Conservation (phyloP, 2,113 vertebrate species). For the Galeopterus variegatus region DNA sequence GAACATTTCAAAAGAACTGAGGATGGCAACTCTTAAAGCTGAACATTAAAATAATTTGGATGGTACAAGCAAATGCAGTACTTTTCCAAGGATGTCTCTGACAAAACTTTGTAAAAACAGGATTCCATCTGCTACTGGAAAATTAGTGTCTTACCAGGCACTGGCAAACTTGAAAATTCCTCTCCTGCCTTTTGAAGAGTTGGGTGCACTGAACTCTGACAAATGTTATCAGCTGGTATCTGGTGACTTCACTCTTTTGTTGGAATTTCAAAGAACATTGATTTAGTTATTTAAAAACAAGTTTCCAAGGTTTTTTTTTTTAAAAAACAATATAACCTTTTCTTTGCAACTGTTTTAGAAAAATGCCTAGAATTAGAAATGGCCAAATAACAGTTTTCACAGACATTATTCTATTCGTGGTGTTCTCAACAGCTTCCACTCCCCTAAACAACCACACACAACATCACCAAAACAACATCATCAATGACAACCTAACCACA, state of each 20-base stretch:
- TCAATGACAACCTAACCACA: background rate
- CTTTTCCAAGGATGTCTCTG: constrained; percentile 42
- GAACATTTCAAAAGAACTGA: background rate
- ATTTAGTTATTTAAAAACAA: constrained; percentile 52
- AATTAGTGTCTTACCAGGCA: background rate
- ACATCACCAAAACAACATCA: constrained; percentile 36
- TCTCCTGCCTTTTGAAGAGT: background rate
- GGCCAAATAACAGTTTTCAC: background rate
- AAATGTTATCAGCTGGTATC: constrained; percentile 26
- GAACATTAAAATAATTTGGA: constrained; percentile 1
- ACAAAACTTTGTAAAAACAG: constrained; percentile 48
- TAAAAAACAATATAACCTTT: background rate
- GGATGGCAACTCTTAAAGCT: background rate
- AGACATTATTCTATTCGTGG: background rate
- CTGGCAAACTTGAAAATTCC: constrained; percentile 45
- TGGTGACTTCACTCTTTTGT: constrained; percentile 43
- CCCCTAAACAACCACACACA: background rate
- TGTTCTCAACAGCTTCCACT: background rate
- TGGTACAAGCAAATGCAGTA: background rate
- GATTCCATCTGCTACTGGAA: constrained; percentile 50
- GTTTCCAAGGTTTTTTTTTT: background rate
- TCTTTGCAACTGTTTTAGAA: constrained; percentile 31
- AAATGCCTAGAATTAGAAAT: constrained; percentile 46
- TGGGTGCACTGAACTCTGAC: background rate
- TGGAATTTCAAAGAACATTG: constrained; percentile 33